Conservation (phyloP, 2,888 invertebrate species). For the Callimorpha dominula region DNA sequence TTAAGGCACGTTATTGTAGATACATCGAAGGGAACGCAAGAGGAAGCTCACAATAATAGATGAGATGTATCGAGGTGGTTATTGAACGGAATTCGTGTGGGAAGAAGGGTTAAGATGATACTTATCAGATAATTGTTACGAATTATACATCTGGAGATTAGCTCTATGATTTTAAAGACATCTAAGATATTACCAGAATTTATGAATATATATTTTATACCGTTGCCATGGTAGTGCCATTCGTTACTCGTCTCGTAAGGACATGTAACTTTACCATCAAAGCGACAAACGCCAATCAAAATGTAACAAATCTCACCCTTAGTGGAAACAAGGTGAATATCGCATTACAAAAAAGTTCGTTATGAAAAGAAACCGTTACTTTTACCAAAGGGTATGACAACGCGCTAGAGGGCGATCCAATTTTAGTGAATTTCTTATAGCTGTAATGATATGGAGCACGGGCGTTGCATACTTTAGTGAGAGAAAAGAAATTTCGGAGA, state of each 20-base stretch:
- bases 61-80: conserved; percentile 75
- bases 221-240: conserved; percentile 33
- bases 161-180: conserved; percentile 38
- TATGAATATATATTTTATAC: conserved; percentile 32
- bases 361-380: conserved; percentile 85
- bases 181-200: conserved; percentile 38
- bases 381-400: conserved; percentile 84
- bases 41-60: conserved; percentile 75
- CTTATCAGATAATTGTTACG: conserved; percentile 86
- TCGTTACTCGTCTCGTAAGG: conserved; percentile 51
- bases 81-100: conserved; percentile 80
- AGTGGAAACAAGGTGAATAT: conserved; percentile 83
- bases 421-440: conserved; percentile 80
- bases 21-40: conserved; percentile 74
- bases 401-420: conserved; percentile 81
- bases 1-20: conserved; percentile 81
- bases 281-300: conserved; percentile 72
- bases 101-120: conserved; percentile 83
- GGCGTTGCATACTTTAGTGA: conserved; percentile 82
- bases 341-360: conserved; percentile 85
- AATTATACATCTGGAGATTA: conserved; percentile 77
- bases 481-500: conserved; percentile 83
- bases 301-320: conserved; percentile 79
- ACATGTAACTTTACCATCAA: conserved; percentile 73
- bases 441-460: conserved; percentile 85